Evolutionary conservation across 2,888 invertebrate species (phyloP), one percentile per base, ranked within the genome.

Genomic region (Drosophila meridiana): DNA sequence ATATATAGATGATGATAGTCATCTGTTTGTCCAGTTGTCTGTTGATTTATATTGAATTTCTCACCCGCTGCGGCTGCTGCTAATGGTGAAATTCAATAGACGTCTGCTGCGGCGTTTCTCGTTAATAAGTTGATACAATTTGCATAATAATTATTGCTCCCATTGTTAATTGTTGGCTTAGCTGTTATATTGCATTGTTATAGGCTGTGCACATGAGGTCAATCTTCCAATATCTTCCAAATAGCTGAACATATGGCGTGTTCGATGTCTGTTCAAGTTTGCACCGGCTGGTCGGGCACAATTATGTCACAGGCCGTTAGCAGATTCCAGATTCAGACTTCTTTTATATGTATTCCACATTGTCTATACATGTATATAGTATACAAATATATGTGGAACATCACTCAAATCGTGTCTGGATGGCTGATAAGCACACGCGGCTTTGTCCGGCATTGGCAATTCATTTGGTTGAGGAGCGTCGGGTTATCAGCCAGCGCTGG

Each of bases 31-130:
- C 20, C 71, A 63, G 30, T 52, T 76, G 80, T 73, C 65, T 73
- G 61, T 47, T 28, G 32, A 28, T 42, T 43, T 66, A 40, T 50
- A 55, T 20, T 40, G 45, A 58, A 50, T 58, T 55, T 62, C n/a
- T 59, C 47, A 38, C 48, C 47, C 50, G n/a, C 9, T n/a, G 14
- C 48, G 30, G 50, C 4, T 74, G 6, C 38, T 77, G 87, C 59
- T 85, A 85, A 85, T 85, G 43, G 59, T 71, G 61, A 75, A 73
- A 73, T 64, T 58, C 68, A 83, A 86, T 83, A 80, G 57, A 30
- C 34, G 26, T 48, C 28, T 34, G 47, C 42, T 42, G 13, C 11
- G 50, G 26, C 14, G 20, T 30, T 43, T 42, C 40, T 53, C 40
- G 70, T 57, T 85, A 84, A 84, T 79, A 59, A 32, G 59, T 72